Evolutionary conservation across 2,888 invertebrate species (phyloP).

Genomic region (Ceramica pisi): DNA sequence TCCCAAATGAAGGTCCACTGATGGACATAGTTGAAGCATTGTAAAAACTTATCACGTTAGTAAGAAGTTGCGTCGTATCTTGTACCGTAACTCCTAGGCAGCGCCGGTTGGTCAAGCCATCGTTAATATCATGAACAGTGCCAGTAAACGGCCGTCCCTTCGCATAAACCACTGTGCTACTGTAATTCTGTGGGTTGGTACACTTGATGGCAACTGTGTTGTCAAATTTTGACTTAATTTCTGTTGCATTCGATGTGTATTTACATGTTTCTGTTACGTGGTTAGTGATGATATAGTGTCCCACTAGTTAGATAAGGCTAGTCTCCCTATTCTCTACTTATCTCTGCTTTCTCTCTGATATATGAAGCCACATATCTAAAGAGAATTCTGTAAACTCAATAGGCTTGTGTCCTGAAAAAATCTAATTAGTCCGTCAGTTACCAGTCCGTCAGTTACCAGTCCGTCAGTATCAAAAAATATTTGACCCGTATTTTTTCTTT

Average conservation of each 20-base stretch:
- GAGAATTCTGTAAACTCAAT: too few relatives aligned
- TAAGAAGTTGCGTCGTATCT: constrained; percentile 60
- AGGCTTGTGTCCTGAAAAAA: too few relatives aligned
- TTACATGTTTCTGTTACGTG: background rate
- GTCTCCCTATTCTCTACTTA: background rate
- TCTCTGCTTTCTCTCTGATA: background rate
- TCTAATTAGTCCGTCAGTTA: too few relatives aligned
- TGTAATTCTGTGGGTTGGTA: constrained; percentile 57
- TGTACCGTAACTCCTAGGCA: constrained; percentile 44
- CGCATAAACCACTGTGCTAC: constrained; percentile 62
- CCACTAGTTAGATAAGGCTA: too few relatives aligned
- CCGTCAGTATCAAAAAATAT: too few relatives aligned
- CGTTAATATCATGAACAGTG: constrained; percentile 66
- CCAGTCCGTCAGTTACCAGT: too few relatives aligned
- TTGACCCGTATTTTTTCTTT: too few relatives aligned
- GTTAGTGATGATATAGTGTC: too few relatives aligned
- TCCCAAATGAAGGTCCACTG: constrained; percentile 35
- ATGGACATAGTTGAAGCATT: constrained; percentile 42
- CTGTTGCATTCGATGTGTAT: background rate
- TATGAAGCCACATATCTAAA: too few relatives aligned
- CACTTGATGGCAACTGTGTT: constrained; percentile 28
- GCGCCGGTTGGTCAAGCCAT: constrained; percentile 60
- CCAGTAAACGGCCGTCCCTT: constrained; percentile 63
- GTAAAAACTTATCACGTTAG: constrained; percentile 61
- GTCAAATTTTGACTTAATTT: background rate